A percentile compares a stretch with the other conserved stretches of the same genome.
Evolutionary conservation across 2,888 invertebrate genomes (phyloP).

Genomic region (Andrena flavipes): DNA sequence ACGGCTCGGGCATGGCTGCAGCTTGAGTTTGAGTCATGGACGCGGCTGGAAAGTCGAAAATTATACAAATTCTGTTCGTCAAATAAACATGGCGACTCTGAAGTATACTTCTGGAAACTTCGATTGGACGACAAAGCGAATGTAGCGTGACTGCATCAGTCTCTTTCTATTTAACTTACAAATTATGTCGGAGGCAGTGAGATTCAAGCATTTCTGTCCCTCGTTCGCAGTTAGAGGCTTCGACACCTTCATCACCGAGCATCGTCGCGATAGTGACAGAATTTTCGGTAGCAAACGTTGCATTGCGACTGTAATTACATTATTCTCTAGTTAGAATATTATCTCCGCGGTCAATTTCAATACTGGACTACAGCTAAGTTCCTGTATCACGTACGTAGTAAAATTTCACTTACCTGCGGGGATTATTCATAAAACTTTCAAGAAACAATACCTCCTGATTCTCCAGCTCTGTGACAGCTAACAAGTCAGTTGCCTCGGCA

Average conservation of each 20-base stretch:
- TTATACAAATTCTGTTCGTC: not conserved
- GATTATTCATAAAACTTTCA: not conserved
- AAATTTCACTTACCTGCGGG: not conserved
- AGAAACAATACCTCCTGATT: not conserved
- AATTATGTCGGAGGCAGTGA: conserved; percentile 60
- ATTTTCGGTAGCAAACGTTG: conserved; percentile 47
- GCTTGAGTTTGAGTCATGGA: conserved; percentile 56
- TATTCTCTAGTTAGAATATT: not conserved
- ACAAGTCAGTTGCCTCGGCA: conserved; percentile 44
- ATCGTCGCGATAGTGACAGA: conserved; percentile 29
- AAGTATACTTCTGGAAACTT: no score
- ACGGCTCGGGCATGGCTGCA: conserved; percentile 38
- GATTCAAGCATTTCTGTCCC: conserved; percentile 58
- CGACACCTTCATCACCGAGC: conserved; percentile 44
- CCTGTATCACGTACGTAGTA: no score
- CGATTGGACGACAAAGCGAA: no score
- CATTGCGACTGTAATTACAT: conserved; percentile 24
- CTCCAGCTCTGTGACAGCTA: conserved; percentile 6
- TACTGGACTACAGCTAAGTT: no score
- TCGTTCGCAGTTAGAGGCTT: conserved; percentile 54
- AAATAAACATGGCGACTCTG: not conserved
- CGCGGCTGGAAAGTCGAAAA: conserved; percentile 41
- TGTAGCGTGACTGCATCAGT: no score
- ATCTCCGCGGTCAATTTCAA: no score
- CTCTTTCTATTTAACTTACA: conserved; percentile 53